Percentiles rank a stretch among this genome's conserved stretches.
Conservation (phyloP, 2,888 invertebrate genomes). For the Ferrisia virgata region DNA sequence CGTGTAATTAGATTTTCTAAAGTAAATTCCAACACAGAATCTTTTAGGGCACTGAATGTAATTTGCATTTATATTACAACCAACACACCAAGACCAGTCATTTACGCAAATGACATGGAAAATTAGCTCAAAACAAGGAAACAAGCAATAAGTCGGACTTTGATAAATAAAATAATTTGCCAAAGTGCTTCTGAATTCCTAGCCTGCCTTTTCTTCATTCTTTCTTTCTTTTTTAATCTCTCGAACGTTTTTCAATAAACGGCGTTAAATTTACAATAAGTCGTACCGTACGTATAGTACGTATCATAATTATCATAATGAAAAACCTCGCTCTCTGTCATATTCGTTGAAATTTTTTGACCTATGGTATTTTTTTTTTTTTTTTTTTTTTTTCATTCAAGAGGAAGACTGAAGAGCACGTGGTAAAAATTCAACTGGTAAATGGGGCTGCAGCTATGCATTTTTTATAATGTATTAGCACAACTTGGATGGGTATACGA, state of each 20-base stretch:
- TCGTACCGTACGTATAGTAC: not conserved
- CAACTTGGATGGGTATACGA: no score
- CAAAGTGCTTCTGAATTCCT: not conserved
- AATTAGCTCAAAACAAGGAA: slow-evolving; percentile 3
- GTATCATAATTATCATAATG: not conserved
- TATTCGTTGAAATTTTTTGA: no score
- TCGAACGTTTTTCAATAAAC: not conserved
- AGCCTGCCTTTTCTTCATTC: not conserved
- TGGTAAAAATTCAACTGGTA: no score
- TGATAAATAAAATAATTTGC: slow-evolving; percentile 28
- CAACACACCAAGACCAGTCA: not conserved
- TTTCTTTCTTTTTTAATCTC: not conserved
- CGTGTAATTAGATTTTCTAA: slow-evolving; percentile 3
- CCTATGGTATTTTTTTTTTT: no score
- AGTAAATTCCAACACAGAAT: slow-evolving; percentile 16
- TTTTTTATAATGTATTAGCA: no score
- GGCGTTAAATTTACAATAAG: not conserved
- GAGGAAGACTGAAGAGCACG: no score
- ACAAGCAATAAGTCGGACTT: not conserved
- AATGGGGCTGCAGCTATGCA: no score
- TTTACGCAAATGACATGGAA: slow-evolving; percentile 17
- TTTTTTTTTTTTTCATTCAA: no score
- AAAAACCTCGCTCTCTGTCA: no score
- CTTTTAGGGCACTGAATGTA: slow-evolving; percentile 6
- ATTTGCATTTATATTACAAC: slow-evolving; percentile 30